A percentile compares a stretch with the other conserved stretches of the same genome.
Evolutionary conservation across 2,113 vertebrate genomes (phyloP).

Genomic region (Cettia cetti): DNA sequence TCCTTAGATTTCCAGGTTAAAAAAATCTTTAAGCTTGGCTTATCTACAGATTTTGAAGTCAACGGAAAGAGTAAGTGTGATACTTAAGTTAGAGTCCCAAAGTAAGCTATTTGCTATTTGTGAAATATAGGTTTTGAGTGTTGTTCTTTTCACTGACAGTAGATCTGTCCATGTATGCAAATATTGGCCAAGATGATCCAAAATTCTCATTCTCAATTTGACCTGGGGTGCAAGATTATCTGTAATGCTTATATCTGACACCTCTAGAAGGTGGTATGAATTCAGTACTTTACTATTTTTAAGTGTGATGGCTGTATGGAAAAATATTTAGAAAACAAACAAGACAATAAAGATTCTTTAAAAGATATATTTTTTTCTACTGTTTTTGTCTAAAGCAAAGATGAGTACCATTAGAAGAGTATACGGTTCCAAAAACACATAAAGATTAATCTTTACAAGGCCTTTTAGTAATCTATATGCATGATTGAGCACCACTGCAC

Average conservation of each 20-base stretch:
- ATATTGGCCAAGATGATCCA: background rate
- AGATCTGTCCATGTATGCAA: background rate
- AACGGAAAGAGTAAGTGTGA: background rate
- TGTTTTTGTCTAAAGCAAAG: background rate
- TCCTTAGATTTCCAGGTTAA: background rate
- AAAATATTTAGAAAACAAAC: background rate
- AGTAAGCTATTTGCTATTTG: background rate
- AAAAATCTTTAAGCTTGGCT: background rate
- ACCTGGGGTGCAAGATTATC: background rate
- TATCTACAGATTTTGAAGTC: background rate
- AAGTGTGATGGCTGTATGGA: background rate
- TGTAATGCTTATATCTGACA: background rate
- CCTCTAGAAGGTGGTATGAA: background rate
- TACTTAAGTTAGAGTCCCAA: background rate
- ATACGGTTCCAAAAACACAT: fast-evolving
- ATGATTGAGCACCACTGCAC: background rate
- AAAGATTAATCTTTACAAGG: background rate
- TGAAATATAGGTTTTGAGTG: background rate
- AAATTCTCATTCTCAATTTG: background rate
- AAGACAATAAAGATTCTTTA: background rate
- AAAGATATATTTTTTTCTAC: background rate
- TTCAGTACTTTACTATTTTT: background rate
- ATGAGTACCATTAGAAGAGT: background rate
- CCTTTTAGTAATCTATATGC: background rate
- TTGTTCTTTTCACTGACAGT: background rate